Conservation (phyloP, 2,797 vertebrate genomes). For the Mus spretus region DNA sequence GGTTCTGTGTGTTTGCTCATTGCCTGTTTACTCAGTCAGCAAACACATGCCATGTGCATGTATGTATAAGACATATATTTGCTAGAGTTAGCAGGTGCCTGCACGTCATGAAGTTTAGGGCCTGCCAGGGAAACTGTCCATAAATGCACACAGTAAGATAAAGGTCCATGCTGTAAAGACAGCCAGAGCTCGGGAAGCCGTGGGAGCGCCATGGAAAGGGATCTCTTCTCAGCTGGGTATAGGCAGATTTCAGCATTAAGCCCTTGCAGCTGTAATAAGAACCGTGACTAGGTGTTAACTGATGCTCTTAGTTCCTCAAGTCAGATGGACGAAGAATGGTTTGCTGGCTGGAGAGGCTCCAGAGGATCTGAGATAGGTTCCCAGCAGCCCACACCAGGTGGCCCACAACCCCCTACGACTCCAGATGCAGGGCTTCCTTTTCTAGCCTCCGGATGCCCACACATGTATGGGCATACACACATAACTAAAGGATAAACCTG, state of each 20-base stretch:
- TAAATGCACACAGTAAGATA: neutral
- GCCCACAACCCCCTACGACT: neutral
- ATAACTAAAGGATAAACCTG: neutral
- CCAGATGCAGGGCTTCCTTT: neutral
- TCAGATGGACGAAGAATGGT: neutral
- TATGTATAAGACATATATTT: neutral
- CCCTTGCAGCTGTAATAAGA: neutral
- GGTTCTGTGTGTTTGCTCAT: neutral
- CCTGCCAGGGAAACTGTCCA: neutral
- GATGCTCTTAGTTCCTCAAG: constrained; percentile 1
- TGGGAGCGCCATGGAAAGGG: neutral
- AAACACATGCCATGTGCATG: neutral
- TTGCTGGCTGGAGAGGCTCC: neutral
- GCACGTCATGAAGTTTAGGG: neutral
- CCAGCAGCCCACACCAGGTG: neutral
- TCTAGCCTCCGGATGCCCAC: neutral
- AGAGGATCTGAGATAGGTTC: neutral
- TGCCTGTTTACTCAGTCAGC: neutral
- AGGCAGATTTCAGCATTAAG: neutral
- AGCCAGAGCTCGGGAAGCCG: neutral
- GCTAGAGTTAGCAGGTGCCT: neutral
- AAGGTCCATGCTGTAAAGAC: neutral
- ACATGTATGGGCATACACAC: neutral
- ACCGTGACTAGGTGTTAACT: neutral
- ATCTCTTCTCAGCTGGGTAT: neutral